Evolutionary conservation across 2,113 vertebrate genomes (phyloP).

Genomic region (rat (Rattus norvegicus)): DNA sequence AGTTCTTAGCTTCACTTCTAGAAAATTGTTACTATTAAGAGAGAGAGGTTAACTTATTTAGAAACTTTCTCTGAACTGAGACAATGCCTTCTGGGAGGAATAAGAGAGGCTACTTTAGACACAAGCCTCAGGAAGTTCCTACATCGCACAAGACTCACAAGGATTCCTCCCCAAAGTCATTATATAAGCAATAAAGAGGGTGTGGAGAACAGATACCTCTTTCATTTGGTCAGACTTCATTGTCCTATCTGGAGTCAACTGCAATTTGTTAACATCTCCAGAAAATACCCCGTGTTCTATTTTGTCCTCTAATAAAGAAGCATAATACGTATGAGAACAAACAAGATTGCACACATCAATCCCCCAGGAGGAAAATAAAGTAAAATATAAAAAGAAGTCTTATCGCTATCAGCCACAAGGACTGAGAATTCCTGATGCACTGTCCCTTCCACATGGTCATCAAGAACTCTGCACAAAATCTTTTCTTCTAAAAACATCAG

Average conservation of each 20-base stretch:
- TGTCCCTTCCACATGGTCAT: no score
- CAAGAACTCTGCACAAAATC: neutral
- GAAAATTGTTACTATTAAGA: neutral
- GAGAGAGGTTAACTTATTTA: neutral
- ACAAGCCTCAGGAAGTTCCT: neutral
- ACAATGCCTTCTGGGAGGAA: neutral
- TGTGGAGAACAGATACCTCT: neutral
- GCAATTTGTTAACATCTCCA: neutral
- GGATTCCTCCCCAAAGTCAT: no score
- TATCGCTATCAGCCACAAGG: no score
- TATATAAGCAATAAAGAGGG: neutral
- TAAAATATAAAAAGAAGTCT: no score
- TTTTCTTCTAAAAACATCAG: constrained; percentile 25
- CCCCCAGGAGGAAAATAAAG: no score
- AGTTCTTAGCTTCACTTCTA: neutral
- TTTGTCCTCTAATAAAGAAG: neutral
- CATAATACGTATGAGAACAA: neutral
- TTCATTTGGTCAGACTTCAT: neutral
- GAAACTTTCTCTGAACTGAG: no score
- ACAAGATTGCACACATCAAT: neutral
- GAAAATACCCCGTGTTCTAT: no score
- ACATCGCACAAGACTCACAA: no score
- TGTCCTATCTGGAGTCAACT: neutral
- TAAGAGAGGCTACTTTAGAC: neutral
- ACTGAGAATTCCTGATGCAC: no score